Percentiles rank a stretch among this genome's conserved stretches.
These are phyloP conservation scores for Dicentrarchus labrax DNA, from an alignment of 2,113 vertebrate genomes.

Conservation along the genomic window DNA sequence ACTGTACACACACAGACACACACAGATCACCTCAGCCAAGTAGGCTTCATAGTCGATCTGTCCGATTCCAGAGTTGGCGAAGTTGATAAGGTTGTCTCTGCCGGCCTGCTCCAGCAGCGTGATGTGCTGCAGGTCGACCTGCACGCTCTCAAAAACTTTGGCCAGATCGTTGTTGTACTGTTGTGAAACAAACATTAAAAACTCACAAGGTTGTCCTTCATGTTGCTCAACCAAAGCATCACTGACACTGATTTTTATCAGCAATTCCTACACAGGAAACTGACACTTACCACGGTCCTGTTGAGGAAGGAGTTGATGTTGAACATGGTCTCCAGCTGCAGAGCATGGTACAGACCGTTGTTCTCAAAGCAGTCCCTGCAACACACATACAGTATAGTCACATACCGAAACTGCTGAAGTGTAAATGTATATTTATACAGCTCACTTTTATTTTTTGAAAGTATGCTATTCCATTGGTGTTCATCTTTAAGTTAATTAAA, in stretches of 20 bases:
- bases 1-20: conserved; percentile 5
- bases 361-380: conserved; percentile 92
- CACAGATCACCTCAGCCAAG: conserved; percentile 88
- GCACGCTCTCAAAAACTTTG: conserved; percentile 85
- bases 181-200: conserved; percentile 4
- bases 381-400: conserved; percentile 26
- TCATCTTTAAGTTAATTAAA: not conserved
- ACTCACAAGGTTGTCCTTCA: not conserved
- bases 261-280: not conserved
- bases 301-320: conserved; percentile 89
- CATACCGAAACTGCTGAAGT: not conserved
- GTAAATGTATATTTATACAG: not conserved
- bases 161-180: conserved; percentile 89
- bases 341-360: conserved; percentile 91
- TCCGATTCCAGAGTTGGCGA: conserved; percentile 88
- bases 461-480: not conserved
- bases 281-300: conserved; percentile 86
- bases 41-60: conserved; percentile 86
- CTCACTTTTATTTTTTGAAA: not conserved
- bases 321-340: conserved; percentile 91
- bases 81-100: conserved; percentile 89
- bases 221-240: not conserved
- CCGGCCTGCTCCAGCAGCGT: conserved; percentile 88
- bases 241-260: not conserved
- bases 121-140: conserved; percentile 87